Conservation (phyloP, 2,797 vertebrate species). For the Gallirallus australis region DNA sequence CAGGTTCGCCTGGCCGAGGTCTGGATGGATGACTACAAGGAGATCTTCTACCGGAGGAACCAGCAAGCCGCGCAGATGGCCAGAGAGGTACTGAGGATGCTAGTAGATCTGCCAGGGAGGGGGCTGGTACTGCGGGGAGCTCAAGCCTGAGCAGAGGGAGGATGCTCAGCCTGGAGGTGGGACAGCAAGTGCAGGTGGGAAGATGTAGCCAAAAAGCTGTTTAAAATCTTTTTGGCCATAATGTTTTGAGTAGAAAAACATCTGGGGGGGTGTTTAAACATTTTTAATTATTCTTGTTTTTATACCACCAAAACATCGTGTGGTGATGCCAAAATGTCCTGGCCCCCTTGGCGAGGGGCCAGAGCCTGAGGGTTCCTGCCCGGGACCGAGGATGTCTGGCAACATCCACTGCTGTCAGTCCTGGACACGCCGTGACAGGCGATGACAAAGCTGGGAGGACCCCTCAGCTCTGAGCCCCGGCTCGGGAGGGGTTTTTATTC, state of each 20-base stretch:
- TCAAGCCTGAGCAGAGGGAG: background rate
- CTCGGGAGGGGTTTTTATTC: rapidly evolving
- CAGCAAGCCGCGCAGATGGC: constrained; percentile 88
- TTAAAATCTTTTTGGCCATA: background rate
- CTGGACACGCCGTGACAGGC: rapidly evolving
- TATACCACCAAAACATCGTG: rapidly evolving
- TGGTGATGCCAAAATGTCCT: background rate
- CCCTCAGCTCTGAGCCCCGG: background rate
- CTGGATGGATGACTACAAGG: constrained; percentile 95
- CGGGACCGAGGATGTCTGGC: background rate
- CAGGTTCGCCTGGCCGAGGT: constrained; percentile 95
- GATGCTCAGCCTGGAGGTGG: background rate
- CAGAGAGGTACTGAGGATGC: constrained; percentile 75
- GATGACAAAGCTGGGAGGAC: background rate
- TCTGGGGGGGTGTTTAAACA: too few species aligned
- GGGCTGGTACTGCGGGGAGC: background rate
- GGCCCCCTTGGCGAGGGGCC: rapidly evolving
- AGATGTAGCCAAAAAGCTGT: rapidly evolving
- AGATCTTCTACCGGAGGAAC: constrained; percentile 91
- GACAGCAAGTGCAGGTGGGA: background rate
- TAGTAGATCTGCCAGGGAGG: rapidly evolving
- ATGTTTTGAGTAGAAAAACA: background rate
- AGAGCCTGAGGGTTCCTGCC: too few species aligned
- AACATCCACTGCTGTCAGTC: rapidly evolving
- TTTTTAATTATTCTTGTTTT: background rate